These are phyloP conservation scores for Ctenosaura bakeri DNA, from an alignment of 2,797 vertebrate genomes.

Conservation along the genomic window DNA sequence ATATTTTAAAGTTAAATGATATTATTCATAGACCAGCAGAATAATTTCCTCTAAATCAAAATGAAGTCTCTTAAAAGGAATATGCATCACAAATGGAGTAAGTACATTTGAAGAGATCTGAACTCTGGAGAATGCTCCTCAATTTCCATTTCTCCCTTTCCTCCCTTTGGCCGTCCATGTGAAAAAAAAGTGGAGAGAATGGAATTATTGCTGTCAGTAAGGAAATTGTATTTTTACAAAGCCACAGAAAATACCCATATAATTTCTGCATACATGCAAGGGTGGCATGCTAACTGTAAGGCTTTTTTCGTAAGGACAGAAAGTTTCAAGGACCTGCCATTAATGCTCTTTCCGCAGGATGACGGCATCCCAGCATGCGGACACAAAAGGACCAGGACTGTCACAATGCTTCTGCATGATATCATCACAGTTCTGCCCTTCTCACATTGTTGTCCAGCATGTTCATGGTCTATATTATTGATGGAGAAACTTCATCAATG, in stretches of 20 bases:
- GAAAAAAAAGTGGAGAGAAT: background rate
- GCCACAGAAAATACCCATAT: constrained; percentile 1
- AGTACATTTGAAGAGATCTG: constrained; percentile 35
- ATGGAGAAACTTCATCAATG: too few relatives aligned
- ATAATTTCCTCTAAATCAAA: constrained; percentile 40
- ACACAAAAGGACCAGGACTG: too few relatives aligned
- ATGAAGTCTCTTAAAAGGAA: constrained; percentile 41
- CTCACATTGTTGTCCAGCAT: too few relatives aligned
- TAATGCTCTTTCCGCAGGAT: background rate
- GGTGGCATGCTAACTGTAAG: background rate
- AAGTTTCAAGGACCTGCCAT: background rate
- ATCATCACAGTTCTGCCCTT: too few relatives aligned
- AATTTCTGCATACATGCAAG: background rate
- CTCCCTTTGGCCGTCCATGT: constrained; percentile 11
- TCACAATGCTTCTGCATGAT: too few relatives aligned
- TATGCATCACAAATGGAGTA: background rate
- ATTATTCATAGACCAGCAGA: constrained; percentile 52
- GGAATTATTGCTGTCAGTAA: background rate
- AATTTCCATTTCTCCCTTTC: background rate
- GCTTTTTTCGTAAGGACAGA: background rate
- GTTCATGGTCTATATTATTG: too few relatives aligned
- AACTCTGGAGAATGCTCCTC: constrained; percentile 1
- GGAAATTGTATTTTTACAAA: constrained; percentile 24
- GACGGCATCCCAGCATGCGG: too few relatives aligned
- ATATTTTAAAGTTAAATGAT: constrained; percentile 56